phyloP scores from a whole-genome alignment of 2,113 vertebrate species.

The Recurvirostra avosetta region DNA sequence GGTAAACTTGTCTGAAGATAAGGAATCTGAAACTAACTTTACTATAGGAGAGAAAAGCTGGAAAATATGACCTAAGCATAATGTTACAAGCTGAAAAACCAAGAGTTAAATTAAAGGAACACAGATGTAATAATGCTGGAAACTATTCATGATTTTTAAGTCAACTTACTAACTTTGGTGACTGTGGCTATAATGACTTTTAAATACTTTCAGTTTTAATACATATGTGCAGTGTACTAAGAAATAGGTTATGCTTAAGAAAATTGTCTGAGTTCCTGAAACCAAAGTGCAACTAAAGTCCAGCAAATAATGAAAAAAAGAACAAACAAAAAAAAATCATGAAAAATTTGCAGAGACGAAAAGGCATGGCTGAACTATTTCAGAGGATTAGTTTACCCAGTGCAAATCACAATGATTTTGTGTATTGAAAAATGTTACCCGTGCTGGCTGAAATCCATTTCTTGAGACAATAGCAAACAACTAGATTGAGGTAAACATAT shows the following conservation, averaged over 20 bases:
- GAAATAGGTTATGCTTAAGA: neutral
- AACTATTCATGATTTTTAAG: neutral
- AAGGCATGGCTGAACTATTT: neutral
- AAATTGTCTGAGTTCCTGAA: neutral
- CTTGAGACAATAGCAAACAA: neutral
- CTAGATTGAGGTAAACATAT: neutral
- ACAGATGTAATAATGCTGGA: neutral
- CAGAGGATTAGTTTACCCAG: neutral
- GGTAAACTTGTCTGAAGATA: neutral
- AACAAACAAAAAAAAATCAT: neutral
- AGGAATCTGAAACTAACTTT: neutral
- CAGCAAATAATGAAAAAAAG: neutral
- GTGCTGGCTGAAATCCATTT: neutral
- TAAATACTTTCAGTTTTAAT: neutral
- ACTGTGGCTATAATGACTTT: neutral
- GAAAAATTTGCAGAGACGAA: neutral
- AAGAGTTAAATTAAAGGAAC: neutral
- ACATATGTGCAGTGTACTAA: neutral
- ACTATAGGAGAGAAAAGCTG: neutral
- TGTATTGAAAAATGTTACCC: neutral
- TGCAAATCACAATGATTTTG: neutral
- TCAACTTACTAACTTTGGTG: neutral
- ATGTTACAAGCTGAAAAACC: neutral
- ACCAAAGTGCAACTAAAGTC: neutral
- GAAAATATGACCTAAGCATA: neutral